phyloP scores from a whole-genome alignment of 2,888 invertebrate species.

The Limnephilus rhombicus region DNA sequence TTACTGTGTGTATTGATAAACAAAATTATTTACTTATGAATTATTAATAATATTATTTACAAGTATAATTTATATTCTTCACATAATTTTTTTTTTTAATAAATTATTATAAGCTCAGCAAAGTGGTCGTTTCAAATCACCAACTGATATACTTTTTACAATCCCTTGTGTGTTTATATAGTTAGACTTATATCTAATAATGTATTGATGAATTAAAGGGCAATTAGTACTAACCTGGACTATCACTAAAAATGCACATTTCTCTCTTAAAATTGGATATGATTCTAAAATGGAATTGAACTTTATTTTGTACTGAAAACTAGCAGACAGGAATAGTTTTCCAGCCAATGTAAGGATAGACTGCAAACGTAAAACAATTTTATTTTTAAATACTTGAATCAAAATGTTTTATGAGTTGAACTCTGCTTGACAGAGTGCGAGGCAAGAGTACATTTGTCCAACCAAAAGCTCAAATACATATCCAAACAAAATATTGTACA shows the following conservation, averaged over 20 bases:
- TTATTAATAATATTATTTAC: not conserved
- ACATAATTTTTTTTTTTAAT: not conserved
- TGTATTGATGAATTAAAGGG: not conserved
- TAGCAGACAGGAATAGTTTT: not conserved
- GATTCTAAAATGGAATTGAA: not conserved
- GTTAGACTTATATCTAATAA: not conserved
- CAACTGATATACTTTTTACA: not conserved
- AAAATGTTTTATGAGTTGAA: not conserved
- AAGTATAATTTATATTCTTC: not conserved
- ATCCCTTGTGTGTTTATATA: constrained; percentile 1
- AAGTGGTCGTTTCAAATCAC: not conserved
- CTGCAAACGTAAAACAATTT: not conserved
- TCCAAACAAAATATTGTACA: too few relatives aligned
- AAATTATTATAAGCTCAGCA: not conserved
- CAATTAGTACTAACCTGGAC: not conserved
- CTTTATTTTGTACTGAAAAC: not conserved
- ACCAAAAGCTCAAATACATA: too few relatives aligned
- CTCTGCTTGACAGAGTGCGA: not conserved
- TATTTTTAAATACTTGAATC: not conserved
- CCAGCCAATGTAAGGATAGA: not conserved
- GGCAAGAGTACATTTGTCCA: not conserved
- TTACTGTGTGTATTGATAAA: not conserved
- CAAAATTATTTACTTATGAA: not conserved
- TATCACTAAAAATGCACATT: not conserved
- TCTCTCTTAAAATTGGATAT: not conserved